Evolutionary conservation across 2,113 vertebrate genomes (phyloP).

Genomic region (Anseranas semipalmata): DNA sequence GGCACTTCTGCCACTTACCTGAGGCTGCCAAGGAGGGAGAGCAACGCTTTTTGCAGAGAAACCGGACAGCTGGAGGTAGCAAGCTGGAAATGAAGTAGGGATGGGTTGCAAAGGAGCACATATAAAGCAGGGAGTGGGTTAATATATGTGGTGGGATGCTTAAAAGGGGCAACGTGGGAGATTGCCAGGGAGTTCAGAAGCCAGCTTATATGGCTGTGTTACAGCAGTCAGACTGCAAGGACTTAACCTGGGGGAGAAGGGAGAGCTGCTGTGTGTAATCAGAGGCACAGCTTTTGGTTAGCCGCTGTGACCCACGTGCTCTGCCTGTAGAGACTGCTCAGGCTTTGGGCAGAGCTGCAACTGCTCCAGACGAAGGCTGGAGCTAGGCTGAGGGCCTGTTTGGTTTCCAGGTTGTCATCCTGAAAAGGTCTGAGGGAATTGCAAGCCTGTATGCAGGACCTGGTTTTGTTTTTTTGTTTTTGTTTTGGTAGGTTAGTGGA

Average conservation of each 20-base stretch:
- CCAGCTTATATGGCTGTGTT: neutral
- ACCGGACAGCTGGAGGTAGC: neutral
- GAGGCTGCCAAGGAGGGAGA: neutral
- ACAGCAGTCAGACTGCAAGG: neutral
- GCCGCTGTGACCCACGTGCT: accelerated
- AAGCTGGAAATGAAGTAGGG: neutral
- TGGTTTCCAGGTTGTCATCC: neutral
- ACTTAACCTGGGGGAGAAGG: neutral
- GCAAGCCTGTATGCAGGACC: neutral
- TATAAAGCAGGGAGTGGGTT: neutral
- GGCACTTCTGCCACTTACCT: neutral
- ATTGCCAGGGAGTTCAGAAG: neutral
- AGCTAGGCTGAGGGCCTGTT: neutral
- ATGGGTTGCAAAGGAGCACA: neutral
- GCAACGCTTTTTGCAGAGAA: neutral
- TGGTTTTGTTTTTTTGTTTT: no score
- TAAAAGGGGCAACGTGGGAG: neutral
- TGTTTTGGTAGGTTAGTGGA: neutral
- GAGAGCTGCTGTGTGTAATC: no score
- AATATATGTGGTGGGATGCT: neutral
- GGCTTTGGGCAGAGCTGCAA: neutral
- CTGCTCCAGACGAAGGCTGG: neutral
- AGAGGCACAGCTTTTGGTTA: neutral
- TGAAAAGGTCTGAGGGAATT: neutral
- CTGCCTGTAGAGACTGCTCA: neutral